Evolutionary conservation across 2,797 vertebrate species (phyloP).

Genomic region (Sylvilagus floridanus): DNA sequence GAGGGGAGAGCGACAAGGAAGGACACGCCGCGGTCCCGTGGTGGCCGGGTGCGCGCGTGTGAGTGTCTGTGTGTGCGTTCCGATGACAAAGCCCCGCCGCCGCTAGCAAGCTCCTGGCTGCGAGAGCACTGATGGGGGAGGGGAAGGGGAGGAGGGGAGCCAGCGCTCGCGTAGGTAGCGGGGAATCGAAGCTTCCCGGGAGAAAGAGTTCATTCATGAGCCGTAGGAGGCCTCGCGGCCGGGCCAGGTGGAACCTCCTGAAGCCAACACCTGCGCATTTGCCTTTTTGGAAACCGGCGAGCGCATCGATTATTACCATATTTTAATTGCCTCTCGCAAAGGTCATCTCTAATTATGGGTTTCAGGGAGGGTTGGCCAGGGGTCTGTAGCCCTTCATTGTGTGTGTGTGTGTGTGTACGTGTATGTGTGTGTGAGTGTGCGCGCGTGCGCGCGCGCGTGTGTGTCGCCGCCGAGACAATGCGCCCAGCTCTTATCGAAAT

Average conservation of each 20-base stretch:
- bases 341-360: conserved; percentile 87
- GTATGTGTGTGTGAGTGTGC: conserved; percentile 14
- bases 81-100: conserved; percentile 87
- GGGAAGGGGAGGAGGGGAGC: conserved; percentile 50
- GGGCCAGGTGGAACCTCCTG: conserved; percentile 83
- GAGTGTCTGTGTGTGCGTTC: conserved; percentile 80
- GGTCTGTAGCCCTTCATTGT: conserved; percentile 65
- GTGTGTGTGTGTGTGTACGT: conserved; percentile 70
- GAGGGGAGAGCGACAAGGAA: conserved; percentile 53
- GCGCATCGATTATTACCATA: conserved; percentile 83
- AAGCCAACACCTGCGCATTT: conserved; percentile 86
- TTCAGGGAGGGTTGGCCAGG: conserved; percentile 62
- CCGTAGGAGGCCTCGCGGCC: conserved; percentile 71
- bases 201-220: conserved; percentile 76
- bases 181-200: conserved; percentile 60
- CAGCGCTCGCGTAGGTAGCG: conserved; percentile 46
- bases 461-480: conserved; percentile 82
- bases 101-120: conserved; percentile 77
- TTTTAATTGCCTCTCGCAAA: conserved; percentile 88
- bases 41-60: conserved; percentile 74
- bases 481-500: conserved; percentile 85
- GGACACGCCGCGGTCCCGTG: conserved; percentile 68
- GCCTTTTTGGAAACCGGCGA: conserved; percentile 77
- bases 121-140: conserved; percentile 66
- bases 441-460: conserved; percentile 21